Evolutionary conservation across 2,797 vertebrate genomes (phyloP).

Genomic region (Microtus californicus): DNA sequence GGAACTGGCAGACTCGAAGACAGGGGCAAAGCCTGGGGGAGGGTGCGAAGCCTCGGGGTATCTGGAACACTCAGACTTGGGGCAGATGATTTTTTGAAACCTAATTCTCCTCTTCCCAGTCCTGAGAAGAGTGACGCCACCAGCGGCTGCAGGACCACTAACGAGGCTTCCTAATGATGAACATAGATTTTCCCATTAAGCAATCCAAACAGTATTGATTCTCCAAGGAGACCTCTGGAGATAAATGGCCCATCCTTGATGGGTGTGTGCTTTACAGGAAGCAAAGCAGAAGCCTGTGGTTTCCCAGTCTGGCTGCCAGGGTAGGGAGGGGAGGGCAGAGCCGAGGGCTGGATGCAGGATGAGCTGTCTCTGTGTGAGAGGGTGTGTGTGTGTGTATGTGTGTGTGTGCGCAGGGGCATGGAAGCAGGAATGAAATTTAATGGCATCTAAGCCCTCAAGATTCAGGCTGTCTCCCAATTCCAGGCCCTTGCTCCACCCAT

Average conservation of each 20-base stretch:
- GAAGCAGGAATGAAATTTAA: neutral
- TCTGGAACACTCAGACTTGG: slow-evolving; percentile 27
- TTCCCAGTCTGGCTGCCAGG: slow-evolving; percentile 59
- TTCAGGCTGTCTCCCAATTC: neutral
- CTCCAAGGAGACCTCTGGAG: slow-evolving; percentile 80
- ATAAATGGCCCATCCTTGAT: slow-evolving; percentile 70
- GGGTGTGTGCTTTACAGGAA: slow-evolving; percentile 64
- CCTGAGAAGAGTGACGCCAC: slow-evolving; percentile 64
- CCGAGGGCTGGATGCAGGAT: neutral
- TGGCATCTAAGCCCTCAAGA: neutral
- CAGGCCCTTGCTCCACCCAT: neutral
- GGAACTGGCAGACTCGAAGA: neutral
- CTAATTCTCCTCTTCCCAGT: slow-evolving; percentile 53
- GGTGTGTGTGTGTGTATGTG: neutral
- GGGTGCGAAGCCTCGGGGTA: neutral
- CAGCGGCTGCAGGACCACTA: slow-evolving; percentile 63
- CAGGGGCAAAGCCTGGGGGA: neutral
- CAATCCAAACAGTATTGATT: slow-evolving; percentile 86
- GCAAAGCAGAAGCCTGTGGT: slow-evolving; percentile 58
- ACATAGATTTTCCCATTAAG: slow-evolving; percentile 88
- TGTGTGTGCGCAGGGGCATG: neutral
- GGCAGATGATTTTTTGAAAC: slow-evolving; percentile 61
- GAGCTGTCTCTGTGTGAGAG: neutral
- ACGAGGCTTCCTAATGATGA: slow-evolving; percentile 81
- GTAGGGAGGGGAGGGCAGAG: neutral